Evolutionary conservation across 2,113 vertebrate species (phyloP).

Genomic region (Hippocampus guttulatus): DNA sequence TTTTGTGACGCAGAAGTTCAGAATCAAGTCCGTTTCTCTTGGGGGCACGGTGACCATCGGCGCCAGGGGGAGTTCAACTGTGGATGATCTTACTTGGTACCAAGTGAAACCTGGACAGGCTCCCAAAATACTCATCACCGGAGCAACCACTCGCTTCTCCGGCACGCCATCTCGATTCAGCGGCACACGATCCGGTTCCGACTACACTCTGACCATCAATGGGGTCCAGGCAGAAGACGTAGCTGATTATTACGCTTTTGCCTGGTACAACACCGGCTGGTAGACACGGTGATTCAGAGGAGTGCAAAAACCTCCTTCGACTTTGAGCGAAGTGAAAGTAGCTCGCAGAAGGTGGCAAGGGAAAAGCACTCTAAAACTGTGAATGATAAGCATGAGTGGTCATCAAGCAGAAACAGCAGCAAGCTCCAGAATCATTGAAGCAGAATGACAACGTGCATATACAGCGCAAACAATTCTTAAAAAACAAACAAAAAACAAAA

Average conservation of each 20-base stretch:
- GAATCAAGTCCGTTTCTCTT: conserved; percentile 33
- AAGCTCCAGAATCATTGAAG: too few relatives aligned
- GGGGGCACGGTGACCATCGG: conserved; percentile 36
- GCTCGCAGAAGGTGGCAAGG: not conserved
- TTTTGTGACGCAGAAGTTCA: conserved; percentile 36
- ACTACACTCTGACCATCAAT: conserved; percentile 43
- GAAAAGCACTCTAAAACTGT: not conserved
- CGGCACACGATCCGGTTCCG: conserved; percentile 38
- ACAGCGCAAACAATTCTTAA: too few relatives aligned
- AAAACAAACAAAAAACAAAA: too few relatives aligned
- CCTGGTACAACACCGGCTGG: rapidly evolving
- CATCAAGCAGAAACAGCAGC: not conserved
- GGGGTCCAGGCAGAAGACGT: conserved; percentile 45
- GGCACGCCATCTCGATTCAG: conserved; percentile 48
- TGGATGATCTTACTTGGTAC: conserved; percentile 37
- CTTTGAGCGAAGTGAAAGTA: conserved; percentile 6
- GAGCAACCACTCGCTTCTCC: rapidly evolving
- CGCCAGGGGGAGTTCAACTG: conserved; percentile 29
- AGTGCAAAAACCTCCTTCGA: conserved; percentile 55
- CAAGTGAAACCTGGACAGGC: conserved; percentile 56
- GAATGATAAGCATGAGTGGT: not conserved
- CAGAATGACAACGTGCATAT: too few relatives aligned
- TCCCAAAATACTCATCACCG: conserved; percentile 54
- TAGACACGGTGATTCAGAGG: conserved; percentile 54
- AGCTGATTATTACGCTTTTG: conserved; percentile 49